A percentile compares a stretch with the other conserved stretches of the same genome.
These are phyloP conservation scores for Pleuronectes platessa DNA, from an alignment of 2,113 vertebrate species.

Conservation along the genomic window DNA sequence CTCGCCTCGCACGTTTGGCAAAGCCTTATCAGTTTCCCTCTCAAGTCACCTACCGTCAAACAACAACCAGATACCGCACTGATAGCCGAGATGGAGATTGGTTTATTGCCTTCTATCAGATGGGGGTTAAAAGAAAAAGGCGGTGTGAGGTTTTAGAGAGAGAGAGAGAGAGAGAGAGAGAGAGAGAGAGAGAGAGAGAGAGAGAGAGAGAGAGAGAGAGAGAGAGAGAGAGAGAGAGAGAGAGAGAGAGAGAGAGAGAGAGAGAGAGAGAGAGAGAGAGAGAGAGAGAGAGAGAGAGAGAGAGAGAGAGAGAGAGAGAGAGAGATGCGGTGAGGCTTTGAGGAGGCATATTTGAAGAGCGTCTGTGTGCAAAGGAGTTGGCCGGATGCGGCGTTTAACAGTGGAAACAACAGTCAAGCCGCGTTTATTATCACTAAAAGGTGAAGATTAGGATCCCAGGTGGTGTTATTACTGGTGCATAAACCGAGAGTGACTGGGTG, in stretches of 20 bases:
- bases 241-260: conserved; percentile 5
- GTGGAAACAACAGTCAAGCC: neutral
- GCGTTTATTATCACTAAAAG: conserved; percentile 27
- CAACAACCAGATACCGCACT: conserved; percentile 66
- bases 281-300: neutral
- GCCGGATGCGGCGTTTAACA: conserved; percentile 20
- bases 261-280: conserved; percentile 2
- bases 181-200: conserved; percentile 22
- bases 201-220: conserved; percentile 21
- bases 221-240: conserved; percentile 3
- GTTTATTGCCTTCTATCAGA: conserved; percentile 70
- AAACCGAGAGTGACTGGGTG: conserved; percentile 1
- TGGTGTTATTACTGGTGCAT: conserved; percentile 10
- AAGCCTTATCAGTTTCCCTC: conserved; percentile 58
- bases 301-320: conserved; percentile 10
- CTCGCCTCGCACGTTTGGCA: conserved; percentile 42
- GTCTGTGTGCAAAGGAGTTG: conserved; percentile 29
- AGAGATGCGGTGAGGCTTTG: conserved; percentile 38
- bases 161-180: conserved; percentile 21
- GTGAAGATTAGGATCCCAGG: conserved; percentile 34
- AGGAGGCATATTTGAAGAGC: conserved; percentile 41
- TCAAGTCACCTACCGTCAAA: conserved; percentile 62
- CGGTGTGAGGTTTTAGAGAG: conserved; percentile 21
- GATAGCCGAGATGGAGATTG: conserved; percentile 76
- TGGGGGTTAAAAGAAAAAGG: conserved; percentile 72